These are phyloP conservation scores for Aphis craccivora DNA, from an alignment of 1,140 invertebrate species.

Conservation along the genomic window DNA sequence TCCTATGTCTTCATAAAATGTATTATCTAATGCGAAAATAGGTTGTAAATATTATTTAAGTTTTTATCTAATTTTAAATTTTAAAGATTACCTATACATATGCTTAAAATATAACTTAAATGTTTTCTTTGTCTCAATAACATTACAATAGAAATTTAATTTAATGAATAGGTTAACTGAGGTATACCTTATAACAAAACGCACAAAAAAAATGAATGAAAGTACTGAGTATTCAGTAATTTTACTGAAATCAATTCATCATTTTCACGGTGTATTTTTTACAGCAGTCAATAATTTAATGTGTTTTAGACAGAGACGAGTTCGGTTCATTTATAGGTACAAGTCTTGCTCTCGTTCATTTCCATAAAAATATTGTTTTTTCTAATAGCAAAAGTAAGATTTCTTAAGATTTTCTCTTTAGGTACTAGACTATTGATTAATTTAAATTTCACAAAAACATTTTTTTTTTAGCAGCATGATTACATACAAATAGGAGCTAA, in stretches of 20 bases:
- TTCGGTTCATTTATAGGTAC: not conserved
- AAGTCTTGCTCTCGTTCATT: not conserved
- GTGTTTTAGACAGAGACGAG: not conserved
- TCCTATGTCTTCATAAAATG: not conserved
- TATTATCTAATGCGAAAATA: not conserved
- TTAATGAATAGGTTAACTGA: not conserved
- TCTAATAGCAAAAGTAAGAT: not conserved
- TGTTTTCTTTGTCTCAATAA: not conserved
- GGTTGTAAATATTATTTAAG: not conserved
- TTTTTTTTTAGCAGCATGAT: conserved; percentile 5
- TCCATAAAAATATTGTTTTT: conserved; percentile 41
- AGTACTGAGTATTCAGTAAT: not conserved
- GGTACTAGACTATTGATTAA: conserved; percentile 8
- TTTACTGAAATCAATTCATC: conserved; percentile 41
- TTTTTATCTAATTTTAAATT: not conserved
- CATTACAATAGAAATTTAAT: not conserved
- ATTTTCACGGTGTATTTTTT: conserved; percentile 44
- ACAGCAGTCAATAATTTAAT: not conserved
- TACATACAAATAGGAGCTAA: conserved; percentile 9
- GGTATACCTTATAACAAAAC: not conserved
- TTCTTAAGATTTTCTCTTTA: conserved; percentile 51
- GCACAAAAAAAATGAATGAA: not conserved
- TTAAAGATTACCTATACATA: not conserved
- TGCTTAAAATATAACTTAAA: not conserved
- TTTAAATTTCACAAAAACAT: conserved; percentile 27